Conservation (phyloP, 2,113 vertebrate genomes). For the Anser cygnoides region DNA sequence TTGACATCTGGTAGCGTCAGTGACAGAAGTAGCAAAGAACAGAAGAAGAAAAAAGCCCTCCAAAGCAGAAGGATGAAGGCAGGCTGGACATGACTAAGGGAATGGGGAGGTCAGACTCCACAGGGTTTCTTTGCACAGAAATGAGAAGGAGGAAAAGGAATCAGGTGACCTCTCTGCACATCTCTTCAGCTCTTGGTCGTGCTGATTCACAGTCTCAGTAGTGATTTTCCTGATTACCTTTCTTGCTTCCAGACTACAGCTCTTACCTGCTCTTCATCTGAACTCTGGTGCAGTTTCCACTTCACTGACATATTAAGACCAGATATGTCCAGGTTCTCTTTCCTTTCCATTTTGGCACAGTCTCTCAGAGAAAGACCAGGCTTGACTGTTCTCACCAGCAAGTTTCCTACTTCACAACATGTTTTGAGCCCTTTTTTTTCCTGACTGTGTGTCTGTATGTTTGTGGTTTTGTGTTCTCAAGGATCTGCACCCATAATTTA, state of each 20-base stretch:
- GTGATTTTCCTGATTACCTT: background rate
- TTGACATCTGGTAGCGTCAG: background rate
- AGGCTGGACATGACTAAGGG: accelerated
- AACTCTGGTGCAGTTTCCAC: background rate
- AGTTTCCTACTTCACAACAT: background rate
- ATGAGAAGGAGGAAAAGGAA: background rate
- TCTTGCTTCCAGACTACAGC: background rate
- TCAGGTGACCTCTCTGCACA: background rate
- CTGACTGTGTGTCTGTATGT: background rate
- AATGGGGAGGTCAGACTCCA: background rate
- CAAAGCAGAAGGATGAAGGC: background rate
- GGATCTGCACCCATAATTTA: background rate
- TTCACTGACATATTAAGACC: background rate
- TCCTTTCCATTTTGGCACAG: background rate
- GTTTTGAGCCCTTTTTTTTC: background rate
- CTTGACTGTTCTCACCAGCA: background rate
- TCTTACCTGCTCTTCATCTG: background rate
- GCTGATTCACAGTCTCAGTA: background rate
- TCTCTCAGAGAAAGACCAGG: background rate
- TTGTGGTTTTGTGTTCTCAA: background rate
- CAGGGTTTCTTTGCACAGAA: background rate
- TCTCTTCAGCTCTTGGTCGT: background rate
- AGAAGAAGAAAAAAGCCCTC: background rate
- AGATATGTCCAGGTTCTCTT: background rate
- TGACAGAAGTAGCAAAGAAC: background rate